Base-by-base conservation (phyloP, 2,113 vertebrate species). In the Strigops habroptila region DNA sequence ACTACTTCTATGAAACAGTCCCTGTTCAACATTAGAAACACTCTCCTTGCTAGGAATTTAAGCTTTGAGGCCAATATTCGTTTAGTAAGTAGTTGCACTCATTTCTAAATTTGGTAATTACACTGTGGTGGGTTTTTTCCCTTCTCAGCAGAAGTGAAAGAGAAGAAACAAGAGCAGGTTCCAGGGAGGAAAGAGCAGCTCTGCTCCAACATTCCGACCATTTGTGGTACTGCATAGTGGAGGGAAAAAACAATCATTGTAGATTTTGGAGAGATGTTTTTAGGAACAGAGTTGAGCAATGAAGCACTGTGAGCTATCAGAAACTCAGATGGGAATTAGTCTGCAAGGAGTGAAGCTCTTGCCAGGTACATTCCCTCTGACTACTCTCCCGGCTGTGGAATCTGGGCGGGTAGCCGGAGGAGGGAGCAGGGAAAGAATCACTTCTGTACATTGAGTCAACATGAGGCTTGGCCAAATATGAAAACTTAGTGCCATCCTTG, bases 401-500 rank as follows among this genome's bases (percentile, higher is more conserved):
- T 89, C 21, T 41, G 49, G 52, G 57, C 63, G 23, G 21, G 41
- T 17, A 15, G 27, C 44, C 21, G 69, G 37, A 75, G n/a, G 46
- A 75, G 44, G 74, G 46, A 91, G 24, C n/a, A 35, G 46, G 51
- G n/a, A 23, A 55, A 41, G 46, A 65, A 19, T 31, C 23, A 1
- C 31, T 67, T 12, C 44, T 65, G 27, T 30, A 5, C 4, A 0
- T 14, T 23, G 35, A 57, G 46, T n/a, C 0, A 0, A 12, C 23
- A 12, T 0, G 2, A 73, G 59, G 33, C 63, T 55, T 11, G 3
- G 23, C n/a, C 16, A 89, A n/a, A 48, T 17, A 7, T 5, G 23
- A 73, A 79, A 55, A 57, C 31, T 13, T 18, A 6, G 13, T 48
- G 39, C 48, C 35, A n/a, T 88, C 43, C 9, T 82, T 23, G 21